Evolutionary conservation across 2,797 vertebrate species (phyloP), one percentile per base, ranked within the genome.

Genomic region (Hemitrygon akajei): DNA sequence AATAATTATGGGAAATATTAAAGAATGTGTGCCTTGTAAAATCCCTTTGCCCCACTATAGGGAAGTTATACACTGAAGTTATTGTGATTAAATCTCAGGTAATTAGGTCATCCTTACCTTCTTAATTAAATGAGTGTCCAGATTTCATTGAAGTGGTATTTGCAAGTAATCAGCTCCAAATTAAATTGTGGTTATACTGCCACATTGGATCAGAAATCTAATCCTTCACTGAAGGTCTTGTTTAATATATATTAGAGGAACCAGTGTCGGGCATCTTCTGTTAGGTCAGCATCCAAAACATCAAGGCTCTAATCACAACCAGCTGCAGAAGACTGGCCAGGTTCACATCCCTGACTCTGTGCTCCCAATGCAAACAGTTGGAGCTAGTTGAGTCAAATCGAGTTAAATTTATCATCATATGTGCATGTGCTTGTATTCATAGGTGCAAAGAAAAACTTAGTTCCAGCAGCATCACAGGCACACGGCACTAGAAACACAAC

Each of bases 141-240:
- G 58, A n/a, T 89, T 69, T 69, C 60, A 89, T 89, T 89, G 86
- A 69, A 86, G 82, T 60, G 56, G 56, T 86, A 86, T 86, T 86
- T 60, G 25, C 82, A 86, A 63, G 30, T 89, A 89, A 89, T 89
- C 63, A 89, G 86, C 20, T 69, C 16, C 86, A 66, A 89, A 89
- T 89, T 89, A 89, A 66, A 66, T 37, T 89, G 86, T 89, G 16
- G 18, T 34, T 34, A 0, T 69, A 2, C 86, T 37, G 16, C 34
- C 86, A 89, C 18, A n/a, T 89, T 37, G 1, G n/a, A n/a, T 89
- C 86, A 89, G 60, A 89, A 69, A 34, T 37, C 86, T 89, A 89
- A 89, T 34, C 63, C 86, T 89, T 89, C 27, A 69, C 7, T 89
- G 86, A 89, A 9, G 63, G 66, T 37, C 71, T 73, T 22, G 22